Evolutionary conservation across 2,888 invertebrate genomes (phyloP).

Genomic region (Dryomyza anilis): DNA sequence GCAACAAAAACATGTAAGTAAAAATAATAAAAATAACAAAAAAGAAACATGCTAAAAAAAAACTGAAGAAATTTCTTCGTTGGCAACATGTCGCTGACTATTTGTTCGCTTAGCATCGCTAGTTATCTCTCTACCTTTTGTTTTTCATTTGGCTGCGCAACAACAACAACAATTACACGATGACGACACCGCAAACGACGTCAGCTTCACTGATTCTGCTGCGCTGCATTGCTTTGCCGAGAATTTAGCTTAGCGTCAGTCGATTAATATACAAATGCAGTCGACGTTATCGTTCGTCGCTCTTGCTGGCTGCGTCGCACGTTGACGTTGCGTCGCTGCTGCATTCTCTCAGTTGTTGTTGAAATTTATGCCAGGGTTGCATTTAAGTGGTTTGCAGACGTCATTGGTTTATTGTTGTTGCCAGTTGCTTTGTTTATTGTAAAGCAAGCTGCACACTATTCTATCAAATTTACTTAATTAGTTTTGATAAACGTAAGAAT

Average conservation of each 20-base stretch:
- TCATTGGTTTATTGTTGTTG: background rate
- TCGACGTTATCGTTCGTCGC: background rate
- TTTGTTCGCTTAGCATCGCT: background rate
- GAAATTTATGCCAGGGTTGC: conserved; percentile 11
- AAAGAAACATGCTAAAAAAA: too few relatives aligned
- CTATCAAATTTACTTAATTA: too few relatives aligned
- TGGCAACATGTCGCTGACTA: too few relatives aligned
- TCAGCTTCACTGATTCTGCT: background rate
- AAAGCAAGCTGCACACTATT: background rate
- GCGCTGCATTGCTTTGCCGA: too few relatives aligned
- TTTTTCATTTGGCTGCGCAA: conserved; percentile 7
- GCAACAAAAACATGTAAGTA: too few relatives aligned
- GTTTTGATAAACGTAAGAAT: too few relatives aligned
- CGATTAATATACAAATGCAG: too few relatives aligned
- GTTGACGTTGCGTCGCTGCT: background rate
- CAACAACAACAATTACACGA: too few relatives aligned
- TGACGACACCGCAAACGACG: background rate
- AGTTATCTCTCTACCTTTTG: conserved; percentile 25
- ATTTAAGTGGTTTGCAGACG: conserved; percentile 3
- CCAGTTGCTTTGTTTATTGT: background rate
- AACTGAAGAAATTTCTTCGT: too few relatives aligned
- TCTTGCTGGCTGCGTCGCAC: background rate
- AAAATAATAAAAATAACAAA: too few relatives aligned
- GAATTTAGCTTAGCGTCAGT: too few relatives aligned
- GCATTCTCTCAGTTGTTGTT: background rate